Conservation (phyloP, 2,888 invertebrate species). For the Parnassius apollo region DNA sequence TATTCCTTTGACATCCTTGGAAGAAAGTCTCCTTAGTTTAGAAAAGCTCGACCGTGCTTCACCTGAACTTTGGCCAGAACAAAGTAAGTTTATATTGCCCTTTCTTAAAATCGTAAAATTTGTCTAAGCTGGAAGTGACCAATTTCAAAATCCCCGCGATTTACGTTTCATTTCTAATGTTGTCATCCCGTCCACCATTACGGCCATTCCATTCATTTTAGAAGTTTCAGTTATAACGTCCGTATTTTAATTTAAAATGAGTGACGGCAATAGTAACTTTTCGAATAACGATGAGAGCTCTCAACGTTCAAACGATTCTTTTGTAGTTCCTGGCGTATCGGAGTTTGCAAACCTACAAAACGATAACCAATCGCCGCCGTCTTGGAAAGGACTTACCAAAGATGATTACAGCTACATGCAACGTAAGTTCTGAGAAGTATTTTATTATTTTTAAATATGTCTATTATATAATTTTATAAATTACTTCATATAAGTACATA, state of each 20-base stretch:
- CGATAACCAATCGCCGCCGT: slow-evolving; percentile 79
- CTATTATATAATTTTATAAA: too few relatives aligned
- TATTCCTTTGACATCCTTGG: slow-evolving; percentile 79
- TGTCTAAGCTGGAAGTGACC: slow-evolving; percentile 26
- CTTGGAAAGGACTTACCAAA: slow-evolving; percentile 86
- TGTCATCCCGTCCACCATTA: slow-evolving; percentile 61
- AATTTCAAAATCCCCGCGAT: slow-evolving; percentile 71
- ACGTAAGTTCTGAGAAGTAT: slow-evolving; percentile 81
- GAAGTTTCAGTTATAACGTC: slow-evolving; percentile 64
- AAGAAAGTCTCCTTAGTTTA: slow-evolving; percentile 90
- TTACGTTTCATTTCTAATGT: slow-evolving; percentile 51
- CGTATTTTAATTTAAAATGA: slow-evolving; percentile 61
- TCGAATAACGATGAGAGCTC: slow-evolving; percentile 50
- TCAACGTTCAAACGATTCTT: slow-evolving; percentile 58
- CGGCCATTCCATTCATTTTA: slow-evolving; percentile 40
- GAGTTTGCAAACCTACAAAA: slow-evolving; percentile 88
- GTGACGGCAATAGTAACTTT: slow-evolving; percentile 49
- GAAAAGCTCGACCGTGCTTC: slow-evolving; percentile 97
- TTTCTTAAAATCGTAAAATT: slow-evolving; percentile 19
- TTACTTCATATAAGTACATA: too few relatives aligned
- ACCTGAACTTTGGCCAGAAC: slow-evolving; percentile 97
- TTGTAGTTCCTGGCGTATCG: slow-evolving; percentile 92
- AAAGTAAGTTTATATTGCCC: slow-evolving; percentile 84
- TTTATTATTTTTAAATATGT: not conserved
- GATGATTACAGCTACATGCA: slow-evolving; percentile 89